A percentile compares a stretch with the other conserved stretches of the same genome.
phyloP scores from a whole-genome alignment of 2,888 invertebrate genomes.

The Metallyticus violacea region DNA sequence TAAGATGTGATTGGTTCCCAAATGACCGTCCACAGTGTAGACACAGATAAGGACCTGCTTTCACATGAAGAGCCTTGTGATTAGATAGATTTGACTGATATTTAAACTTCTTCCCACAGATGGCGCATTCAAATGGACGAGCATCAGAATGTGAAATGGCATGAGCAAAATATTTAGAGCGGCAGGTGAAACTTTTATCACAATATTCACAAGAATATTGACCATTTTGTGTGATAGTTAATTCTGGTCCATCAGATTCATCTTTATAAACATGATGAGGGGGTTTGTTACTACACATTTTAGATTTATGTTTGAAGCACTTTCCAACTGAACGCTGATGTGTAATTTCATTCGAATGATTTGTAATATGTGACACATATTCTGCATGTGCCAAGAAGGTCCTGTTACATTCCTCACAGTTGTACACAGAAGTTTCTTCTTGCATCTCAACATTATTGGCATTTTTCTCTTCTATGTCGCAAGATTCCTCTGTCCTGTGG shows the following conservation, averaged over 20 bases:
- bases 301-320: background rate
- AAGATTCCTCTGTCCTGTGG: background rate
- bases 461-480: background rate
- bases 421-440: background rate
- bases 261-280: background rate
- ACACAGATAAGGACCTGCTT: background rate
- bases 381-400: background rate
- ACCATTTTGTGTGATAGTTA: background rate
- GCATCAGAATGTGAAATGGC: constrained; percentile 8
- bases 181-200: constrained; percentile 5
- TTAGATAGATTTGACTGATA: constrained; percentile 6
- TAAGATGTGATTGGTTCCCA: background rate
- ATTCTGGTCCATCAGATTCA: no score
- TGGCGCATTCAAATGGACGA: background rate
- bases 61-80: background rate
- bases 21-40: background rate
- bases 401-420: background rate
- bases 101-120: constrained; percentile 15
- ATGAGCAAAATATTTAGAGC: background rate
- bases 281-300: background rate
- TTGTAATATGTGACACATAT: background rate
- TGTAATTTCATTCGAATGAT: background rate
- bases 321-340: background rate
- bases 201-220: constrained; percentile 5
- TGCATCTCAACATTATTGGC: background rate